Base-by-base conservation (phyloP, 1,140 invertebrate genomes). In the Lepidostoma basale region DNA sequence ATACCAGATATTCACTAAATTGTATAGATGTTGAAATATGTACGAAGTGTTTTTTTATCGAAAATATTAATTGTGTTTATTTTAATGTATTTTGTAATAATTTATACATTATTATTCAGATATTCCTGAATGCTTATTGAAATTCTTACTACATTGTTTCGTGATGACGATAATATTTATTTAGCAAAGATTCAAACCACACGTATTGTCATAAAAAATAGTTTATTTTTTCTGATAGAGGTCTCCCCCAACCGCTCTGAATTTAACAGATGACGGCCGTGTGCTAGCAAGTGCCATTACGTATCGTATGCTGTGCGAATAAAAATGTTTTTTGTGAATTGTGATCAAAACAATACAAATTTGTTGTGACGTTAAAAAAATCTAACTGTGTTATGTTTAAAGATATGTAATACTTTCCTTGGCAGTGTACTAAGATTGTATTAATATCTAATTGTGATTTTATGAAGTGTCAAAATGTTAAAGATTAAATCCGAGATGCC, bases 401-500 rank as follows among this genome's bases (percentile, higher is more conserved):
- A 76, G 78, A 79, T 79, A 82, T 82, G 77, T 80, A 79, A 78
- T 81, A 80, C 80, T 79, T 76, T 83, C 80, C 81, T 83, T 81
- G 75, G 80, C 81, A 82, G 80, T 82, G 81, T 80, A 77, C 80
- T 81, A 78, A 83, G 81, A 83, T 78, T 82, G 80, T 82, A 76
- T 65, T 77, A 77, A 76, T 79, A 54, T 66, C 81, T 82, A 79
- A 77, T 74, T 62, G 77, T 77, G 76, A 78, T 79, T 78, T 75
- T 74, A 77, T 78, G 76, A 75, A 78, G 76, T 79, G 77, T 76
- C 67, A 75, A 52, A 73, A 73, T 52, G 12, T 77, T n/a, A n/a
- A n/a, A n/a, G 74, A 77, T 77, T 76, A 77, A 79, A 79, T 70
- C 67, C 30, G 78, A 79, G 63, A 82, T 82, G 80, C 77, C 77